Percentiles rank a stretch among this genome's conserved stretches.
phyloP scores from a whole-genome alignment of 2,113 vertebrate genomes.

The Bubo blakistoni region DNA sequence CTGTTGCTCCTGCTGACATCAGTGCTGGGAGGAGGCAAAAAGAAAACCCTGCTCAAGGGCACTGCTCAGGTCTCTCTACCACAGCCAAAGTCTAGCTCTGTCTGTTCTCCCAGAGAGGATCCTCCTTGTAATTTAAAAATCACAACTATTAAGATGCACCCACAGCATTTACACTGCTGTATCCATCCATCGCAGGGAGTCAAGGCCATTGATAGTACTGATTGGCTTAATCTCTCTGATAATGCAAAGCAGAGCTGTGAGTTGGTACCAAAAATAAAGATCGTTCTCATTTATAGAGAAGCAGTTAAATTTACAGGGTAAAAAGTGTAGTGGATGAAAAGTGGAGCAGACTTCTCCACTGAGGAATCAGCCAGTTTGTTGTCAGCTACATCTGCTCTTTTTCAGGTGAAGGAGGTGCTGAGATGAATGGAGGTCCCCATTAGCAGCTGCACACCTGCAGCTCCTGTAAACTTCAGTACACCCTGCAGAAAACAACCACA shows the following conservation, averaged over 20 bases:
- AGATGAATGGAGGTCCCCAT: background rate
- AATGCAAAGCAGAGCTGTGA: background rate
- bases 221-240: background rate
- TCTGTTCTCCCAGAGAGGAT: background rate
- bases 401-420: background rate
- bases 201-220: background rate
- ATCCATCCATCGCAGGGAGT: background rate
- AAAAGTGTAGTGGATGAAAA: background rate
- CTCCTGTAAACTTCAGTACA: background rate
- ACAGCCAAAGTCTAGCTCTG: background rate
- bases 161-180: rapidly evolving
- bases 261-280: background rate
- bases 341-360: background rate
- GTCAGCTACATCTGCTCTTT: background rate
- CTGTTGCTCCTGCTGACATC: background rate
- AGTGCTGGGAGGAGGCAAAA: background rate
- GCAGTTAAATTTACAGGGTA: background rate
- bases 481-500: background rate
- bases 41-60: rapidly evolving
- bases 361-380: background rate
- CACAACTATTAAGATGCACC: background rate
- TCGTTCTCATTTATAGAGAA: background rate
- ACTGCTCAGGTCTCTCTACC: background rate
- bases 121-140: background rate
- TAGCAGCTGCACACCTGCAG: background rate